Evolutionary conservation across 2,797 vertebrate species (phyloP).

Genomic region (Emys orbicularis): DNA sequence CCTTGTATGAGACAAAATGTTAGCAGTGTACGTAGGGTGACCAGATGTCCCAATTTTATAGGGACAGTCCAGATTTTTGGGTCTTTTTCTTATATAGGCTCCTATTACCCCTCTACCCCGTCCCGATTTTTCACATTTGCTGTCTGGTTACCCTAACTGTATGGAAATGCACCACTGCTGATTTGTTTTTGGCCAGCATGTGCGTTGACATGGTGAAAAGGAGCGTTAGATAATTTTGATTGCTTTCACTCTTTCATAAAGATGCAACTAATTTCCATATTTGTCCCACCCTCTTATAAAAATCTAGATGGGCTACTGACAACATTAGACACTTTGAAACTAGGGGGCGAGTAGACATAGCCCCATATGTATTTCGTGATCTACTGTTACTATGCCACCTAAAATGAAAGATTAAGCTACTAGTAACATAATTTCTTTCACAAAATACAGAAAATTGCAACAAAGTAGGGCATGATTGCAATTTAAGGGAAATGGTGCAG

Average conservation of each 20-base stretch:
- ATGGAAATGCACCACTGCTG: fast-evolving
- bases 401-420: conserved; percentile 5
- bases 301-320: conserved; percentile 2
- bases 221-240: background rate
- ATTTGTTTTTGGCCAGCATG: background rate
- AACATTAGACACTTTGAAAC: background rate
- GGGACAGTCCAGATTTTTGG: too few relatives aligned
- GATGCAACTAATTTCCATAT: fast-evolving
- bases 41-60: too few relatives aligned
- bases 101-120: too few relatives aligned
- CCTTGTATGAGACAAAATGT: background rate
- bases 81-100: too few relatives aligned
- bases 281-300: background rate
- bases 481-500: conserved; percentile 85
- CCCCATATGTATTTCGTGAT: conserved; percentile 34
- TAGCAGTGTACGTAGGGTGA: too few relatives aligned
- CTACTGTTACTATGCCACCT: background rate
- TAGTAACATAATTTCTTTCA: conserved; percentile 75
- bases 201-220: background rate
- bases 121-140: too few relatives aligned
- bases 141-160: too few relatives aligned
- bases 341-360: background rate
- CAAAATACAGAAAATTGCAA: conserved; percentile 76
- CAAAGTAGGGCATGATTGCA: conserved; percentile 68
- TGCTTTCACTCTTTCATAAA: background rate